Base-by-base conservation (phyloP, 2,888 invertebrate species). In the Seira musarum region DNA sequence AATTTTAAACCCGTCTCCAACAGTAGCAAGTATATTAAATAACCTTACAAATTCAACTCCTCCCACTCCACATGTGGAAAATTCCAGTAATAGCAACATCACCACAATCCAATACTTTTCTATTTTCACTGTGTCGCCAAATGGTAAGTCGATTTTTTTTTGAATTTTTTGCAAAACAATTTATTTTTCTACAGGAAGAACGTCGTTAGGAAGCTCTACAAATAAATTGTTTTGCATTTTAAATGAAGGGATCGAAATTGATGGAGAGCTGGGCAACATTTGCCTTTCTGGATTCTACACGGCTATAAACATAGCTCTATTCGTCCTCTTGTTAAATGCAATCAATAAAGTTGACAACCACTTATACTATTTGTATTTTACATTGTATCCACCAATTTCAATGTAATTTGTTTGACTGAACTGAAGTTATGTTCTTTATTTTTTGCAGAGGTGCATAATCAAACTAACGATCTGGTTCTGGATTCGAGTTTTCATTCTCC, bases 401-500 rank as follows among this genome's bases (percentile, higher is more conserved):
- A n/a, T n/a, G n/a, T n/a, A n/a, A n/a, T n/a, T n/a, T n/a, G n/a
- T n/a, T n/a, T n/a, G n/a, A n/a, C n/a, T n/a, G n/a, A n/a, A n/a
- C n/a, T n/a, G n/a, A n/a, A n/a, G n/a, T n/a, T n/a, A n/a, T n/a
- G n/a, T n/a, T n/a, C 13, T 21, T 57, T 30, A 24, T 6, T 49
- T 40, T 66, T 82, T 81, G 5, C 67, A 85, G 85, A 83, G 69
- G 77, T 76, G 77, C 35, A 68, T 81, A 21, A 49, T 49, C 10
- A 71, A 83, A 35, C 77, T 82, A 21, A 66, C 69, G 60, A 68
- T 82, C 21, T 85, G 85, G 83, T 83, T 85, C 68, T 71, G 70
- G 30, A 71, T 85, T 10, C 77, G 85, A 3, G 61, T 80, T 17
- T 63, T 71, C 15, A 60, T 81, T n/a, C 64, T 77, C 49, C 60